Percentiles rank a stretch among this genome's conserved stretches.
Evolutionary conservation across 2,113 vertebrate genomes (phyloP).

Genomic region (Tenebrosternarchus preto): DNA sequence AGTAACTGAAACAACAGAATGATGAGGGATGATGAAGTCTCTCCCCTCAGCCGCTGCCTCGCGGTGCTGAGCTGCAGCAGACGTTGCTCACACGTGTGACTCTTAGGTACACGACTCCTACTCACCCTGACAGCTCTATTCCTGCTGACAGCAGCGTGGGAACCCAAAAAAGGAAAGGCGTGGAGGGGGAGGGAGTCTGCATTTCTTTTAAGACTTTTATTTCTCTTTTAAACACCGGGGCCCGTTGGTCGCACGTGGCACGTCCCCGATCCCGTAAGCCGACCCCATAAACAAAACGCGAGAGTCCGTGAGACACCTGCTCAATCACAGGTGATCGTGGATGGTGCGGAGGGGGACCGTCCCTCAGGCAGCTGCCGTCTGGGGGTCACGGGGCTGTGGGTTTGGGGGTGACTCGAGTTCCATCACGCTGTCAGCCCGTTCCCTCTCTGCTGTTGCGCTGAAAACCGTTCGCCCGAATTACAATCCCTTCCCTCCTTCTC

Average conservation of each 20-base stretch:
- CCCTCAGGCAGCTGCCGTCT: constrained; percentile 28
- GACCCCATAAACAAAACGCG: constrained; percentile 33
- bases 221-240: constrained; percentile 14
- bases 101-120: not conserved
- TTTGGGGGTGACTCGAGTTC: constrained; percentile 39
- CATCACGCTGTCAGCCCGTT: constrained; percentile 48
- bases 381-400: constrained; percentile 17
- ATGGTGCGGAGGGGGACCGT: constrained; percentile 2
- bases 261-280: constrained; percentile 15
- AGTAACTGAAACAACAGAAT: constrained; percentile 5
- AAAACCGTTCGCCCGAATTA: constrained; percentile 46
- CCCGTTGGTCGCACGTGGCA: not conserved
- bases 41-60: not conserved
- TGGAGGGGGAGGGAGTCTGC: not conserved
- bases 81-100: not conserved
- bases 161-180: not conserved
- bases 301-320: constrained; percentile 3
- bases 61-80: not conserved
- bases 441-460: constrained; percentile 47
- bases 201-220: not conserved
- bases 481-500: constrained; percentile 19
- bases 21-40: not conserved
- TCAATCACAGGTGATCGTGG: not conserved
- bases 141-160: not conserved
- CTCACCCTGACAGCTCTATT: not conserved